Base-by-base conservation (phyloP, 2,888 invertebrate species). In the Agelastica alni region DNA sequence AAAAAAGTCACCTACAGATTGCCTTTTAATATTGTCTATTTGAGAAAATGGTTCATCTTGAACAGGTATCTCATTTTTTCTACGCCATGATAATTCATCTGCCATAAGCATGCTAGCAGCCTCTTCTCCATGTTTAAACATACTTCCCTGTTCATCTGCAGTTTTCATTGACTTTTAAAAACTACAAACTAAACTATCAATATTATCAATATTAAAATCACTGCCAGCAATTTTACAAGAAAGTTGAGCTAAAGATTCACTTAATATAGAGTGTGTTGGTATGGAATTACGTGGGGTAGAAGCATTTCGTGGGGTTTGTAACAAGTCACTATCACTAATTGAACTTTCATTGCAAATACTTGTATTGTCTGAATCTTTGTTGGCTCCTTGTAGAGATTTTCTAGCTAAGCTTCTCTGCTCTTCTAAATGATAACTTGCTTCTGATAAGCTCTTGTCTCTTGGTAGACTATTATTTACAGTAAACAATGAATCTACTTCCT, bases 1-100 rank as follows among this genome's bases (percentile, higher is more conserved):
- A 55, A 81, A 81, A 65, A 76, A 81, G 61, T 77, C 76, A 16
- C 78, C 77, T 18, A 80, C 71, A 2, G 80, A 78, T 51, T 64
- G 53, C 18, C 48, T 51, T 17, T 42, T 32, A n/a, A n/a, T n/a
- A n/a, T n/a, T n/a, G n/a, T n/a, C n/a, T n/a, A n/a, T n/a, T n/a
- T n/a, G n/a, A 4, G 53, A 51, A 28, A 62, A 58, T n/a, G 55
- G 48, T 13, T 62, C 56, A 52, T 56, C 22, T 51, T 54, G 49
- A 9, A 57, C 47, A 30, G 70, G 71, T 14, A 70, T 44, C n/a
- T 67, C 71, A 36, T 69, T 63, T 52, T 72, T 66, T 22, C 73
- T 71, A 28, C 71, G 70, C 75, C 79, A 79, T 1, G 75, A 78
- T 4, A 70, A 31, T 63, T 80, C 79, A 65, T 80, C 79, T 4